phyloP scores from a whole-genome alignment of 1,140 invertebrate species.

The Orius laevigatus region DNA sequence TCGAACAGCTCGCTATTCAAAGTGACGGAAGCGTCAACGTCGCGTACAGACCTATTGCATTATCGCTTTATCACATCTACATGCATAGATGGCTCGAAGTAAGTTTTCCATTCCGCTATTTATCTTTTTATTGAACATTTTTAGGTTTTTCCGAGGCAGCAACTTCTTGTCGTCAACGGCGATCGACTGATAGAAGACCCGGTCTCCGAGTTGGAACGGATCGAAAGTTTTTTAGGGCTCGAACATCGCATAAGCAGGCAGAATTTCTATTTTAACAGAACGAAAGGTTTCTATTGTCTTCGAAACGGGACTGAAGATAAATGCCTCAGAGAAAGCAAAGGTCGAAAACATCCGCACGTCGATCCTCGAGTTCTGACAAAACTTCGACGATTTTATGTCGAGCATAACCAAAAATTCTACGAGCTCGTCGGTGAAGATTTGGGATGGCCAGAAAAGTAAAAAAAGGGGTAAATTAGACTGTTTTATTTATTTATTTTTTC shows the following conservation, averaged over 20 bases:
- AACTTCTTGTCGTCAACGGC: constrained; percentile 88
- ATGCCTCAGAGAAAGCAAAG: constrained; percentile 89
- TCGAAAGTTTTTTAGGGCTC: constrained; percentile 76
- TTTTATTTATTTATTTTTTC: background rate
- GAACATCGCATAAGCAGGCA: constrained; percentile 60
- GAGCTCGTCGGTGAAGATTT: constrained; percentile 83
- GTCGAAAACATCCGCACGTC: constrained; percentile 78
- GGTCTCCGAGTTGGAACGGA: constrained; percentile 69
- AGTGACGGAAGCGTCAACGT: constrained; percentile 69
- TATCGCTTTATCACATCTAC: constrained; percentile 73
- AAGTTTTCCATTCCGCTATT: constrained; percentile 1
- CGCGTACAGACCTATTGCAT: constrained; percentile 59
- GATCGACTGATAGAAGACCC: constrained; percentile 91
- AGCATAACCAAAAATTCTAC: constrained; percentile 91
- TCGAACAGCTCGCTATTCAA: constrained; percentile 64
- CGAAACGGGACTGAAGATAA: constrained; percentile 70
- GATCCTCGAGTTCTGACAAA: constrained; percentile 34
- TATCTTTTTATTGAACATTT: too few species aligned
- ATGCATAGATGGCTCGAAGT: constrained; percentile 63
- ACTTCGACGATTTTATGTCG: constrained; percentile 78
- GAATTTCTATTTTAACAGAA: constrained; percentile 94
- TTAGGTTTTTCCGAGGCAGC: constrained; percentile 69
- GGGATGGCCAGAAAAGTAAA: constrained; percentile 69
- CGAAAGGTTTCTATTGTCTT: constrained; percentile 93
- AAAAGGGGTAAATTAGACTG: background rate